Conservation (phyloP, 2,797 vertebrate genomes). For the Alcedo atthis region DNA sequence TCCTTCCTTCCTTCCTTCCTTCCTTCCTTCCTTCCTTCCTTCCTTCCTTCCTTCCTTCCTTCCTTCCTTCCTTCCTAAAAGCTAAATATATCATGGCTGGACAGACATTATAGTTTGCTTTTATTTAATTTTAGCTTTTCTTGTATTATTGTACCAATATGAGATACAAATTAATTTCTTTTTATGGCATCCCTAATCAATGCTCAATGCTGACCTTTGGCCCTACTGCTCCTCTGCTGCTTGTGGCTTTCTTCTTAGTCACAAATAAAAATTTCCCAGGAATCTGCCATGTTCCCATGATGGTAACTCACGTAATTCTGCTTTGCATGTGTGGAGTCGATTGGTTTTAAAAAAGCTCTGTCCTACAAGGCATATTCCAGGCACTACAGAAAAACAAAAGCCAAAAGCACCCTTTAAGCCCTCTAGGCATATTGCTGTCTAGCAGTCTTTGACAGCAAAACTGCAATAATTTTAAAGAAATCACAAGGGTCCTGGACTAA, state of each 20-base stretch:
- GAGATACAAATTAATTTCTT: not conserved
- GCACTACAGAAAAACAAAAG: constrained; percentile 7
- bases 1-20: not conserved
- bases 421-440: not conserved
- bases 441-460: not conserved
- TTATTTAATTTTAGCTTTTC: not conserved
- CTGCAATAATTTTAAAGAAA: not conserved
- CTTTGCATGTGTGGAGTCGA: not conserved
- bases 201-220: not conserved
- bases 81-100: not conserved
- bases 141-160: not conserved
- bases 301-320: not conserved
- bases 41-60: not conserved
- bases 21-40: not conserved
- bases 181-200: not conserved
- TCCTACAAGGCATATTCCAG: not conserved
- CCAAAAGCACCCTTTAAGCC: constrained; percentile 4
- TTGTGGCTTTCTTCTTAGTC: not conserved
- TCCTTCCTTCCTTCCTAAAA: not conserved
- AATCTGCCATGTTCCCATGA: not conserved
- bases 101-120: not conserved
- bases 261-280: not conserved
- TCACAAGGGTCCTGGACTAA: not conserved
- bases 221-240: not conserved
- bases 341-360: not conserved